Percentiles rank a stretch among this genome's conserved stretches.
Conservation (phyloP, 2,888 invertebrate species). For the Lochmaea capreae region DNA sequence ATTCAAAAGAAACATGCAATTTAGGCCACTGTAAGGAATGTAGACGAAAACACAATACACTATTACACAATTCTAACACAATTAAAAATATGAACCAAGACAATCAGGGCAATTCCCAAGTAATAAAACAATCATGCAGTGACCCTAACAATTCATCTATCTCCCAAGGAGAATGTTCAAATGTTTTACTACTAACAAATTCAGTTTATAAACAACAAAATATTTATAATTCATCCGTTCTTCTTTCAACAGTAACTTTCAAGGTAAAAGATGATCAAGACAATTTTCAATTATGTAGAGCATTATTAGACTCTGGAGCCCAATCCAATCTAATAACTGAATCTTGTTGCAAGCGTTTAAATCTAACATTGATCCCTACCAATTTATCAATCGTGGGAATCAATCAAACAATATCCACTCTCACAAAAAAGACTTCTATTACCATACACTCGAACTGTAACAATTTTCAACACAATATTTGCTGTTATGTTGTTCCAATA, state of each 20-base stretch:
- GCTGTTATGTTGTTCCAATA: not conserved
- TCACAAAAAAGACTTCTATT: not conserved
- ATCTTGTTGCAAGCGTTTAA: not conserved
- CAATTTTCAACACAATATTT: not conserved
- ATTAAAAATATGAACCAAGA: slow-evolving; percentile 6
- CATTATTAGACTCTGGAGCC: slow-evolving; percentile 5
- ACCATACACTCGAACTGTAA: not conserved
- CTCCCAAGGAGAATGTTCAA: too few species aligned
- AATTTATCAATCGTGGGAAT: slow-evolving; percentile 18
- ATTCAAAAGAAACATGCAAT: slow-evolving; percentile 3
- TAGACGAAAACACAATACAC: slow-evolving; percentile 7
- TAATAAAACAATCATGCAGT: too few species aligned
- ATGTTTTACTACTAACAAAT: too few species aligned
- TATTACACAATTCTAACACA: not conserved
- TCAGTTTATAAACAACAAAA: too few species aligned
- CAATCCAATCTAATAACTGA: slow-evolving; percentile 5
- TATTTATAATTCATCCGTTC: not conserved
- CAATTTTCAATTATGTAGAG: not conserved
- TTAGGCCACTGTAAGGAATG: slow-evolving; percentile 15
- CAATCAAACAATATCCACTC: not conserved
- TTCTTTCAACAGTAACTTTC: not conserved
- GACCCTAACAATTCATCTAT: too few species aligned
- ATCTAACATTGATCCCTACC: not conserved
- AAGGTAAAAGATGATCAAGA: not conserved
- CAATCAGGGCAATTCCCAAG: not conserved